phyloP scores from a whole-genome alignment of 1,140 invertebrate genomes.

The Hyposmocoma kahamanoa region DNA sequence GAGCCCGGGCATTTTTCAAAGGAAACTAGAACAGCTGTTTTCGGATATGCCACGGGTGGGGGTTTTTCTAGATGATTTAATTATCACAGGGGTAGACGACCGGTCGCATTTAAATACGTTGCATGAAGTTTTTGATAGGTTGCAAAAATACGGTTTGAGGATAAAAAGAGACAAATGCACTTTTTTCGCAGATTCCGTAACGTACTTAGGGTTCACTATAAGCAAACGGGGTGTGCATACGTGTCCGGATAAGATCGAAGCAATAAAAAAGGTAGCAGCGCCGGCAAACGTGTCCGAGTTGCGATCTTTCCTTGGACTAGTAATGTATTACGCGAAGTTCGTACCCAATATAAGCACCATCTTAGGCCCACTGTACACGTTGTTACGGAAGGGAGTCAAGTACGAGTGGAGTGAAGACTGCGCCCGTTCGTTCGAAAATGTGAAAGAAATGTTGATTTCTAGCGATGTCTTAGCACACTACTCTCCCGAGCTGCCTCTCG shows the following conservation, averaged over 20 bases:
- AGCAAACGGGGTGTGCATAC: conserved; percentile 28
- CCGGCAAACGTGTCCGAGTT: conserved; percentile 31
- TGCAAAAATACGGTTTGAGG: conserved; percentile 10
- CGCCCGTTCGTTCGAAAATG: background rate
- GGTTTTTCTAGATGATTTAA: conserved; percentile 10
- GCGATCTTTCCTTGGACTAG: conserved; percentile 8
- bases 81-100: conserved; percentile 2
- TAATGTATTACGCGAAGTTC: conserved; percentile 40
- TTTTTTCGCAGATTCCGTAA: conserved; percentile 15
- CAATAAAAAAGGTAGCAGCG: conserved; percentile 13
- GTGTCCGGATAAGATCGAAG: conserved; percentile 5
- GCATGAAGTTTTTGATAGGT: conserved; percentile 6
- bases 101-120: conserved; percentile 5
- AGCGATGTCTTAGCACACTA: conserved; percentile 5
- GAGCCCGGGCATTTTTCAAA: conserved; percentile 4
- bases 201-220: conserved; percentile 38
- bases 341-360: conserved; percentile 18
- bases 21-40: conserved; percentile 7
- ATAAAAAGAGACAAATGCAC: conserved; percentile 23
- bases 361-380: conserved; percentile 27
- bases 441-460: conserved; percentile 1
- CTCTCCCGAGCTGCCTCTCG: background rate
- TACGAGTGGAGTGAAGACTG: conserved; percentile 3
- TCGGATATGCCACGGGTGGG: conserved; percentile 7
- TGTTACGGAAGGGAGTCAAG: conserved; percentile 24